These are phyloP conservation scores for Schizaphis graminum DNA, from an alignment of 2,888 invertebrate genomes.

Conservation along the genomic window DNA sequence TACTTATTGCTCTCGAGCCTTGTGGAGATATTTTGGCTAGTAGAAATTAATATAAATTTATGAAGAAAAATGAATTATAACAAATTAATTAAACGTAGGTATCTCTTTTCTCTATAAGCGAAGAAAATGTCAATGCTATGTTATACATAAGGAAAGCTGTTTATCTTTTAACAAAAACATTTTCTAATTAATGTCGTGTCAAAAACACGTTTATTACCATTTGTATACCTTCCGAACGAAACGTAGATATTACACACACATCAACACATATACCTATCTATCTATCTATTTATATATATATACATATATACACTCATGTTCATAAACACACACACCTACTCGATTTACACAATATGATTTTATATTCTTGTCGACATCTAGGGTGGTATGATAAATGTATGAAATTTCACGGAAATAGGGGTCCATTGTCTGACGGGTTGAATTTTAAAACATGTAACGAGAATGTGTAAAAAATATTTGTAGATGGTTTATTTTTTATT, in stretches of 20 bases:
- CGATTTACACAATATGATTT: slow-evolving; percentile 25
- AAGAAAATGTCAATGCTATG: neutral
- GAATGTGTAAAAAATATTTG: neutral
- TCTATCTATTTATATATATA: neutral
- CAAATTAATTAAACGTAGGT: neutral
- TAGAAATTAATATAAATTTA: neutral
- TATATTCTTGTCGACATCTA: slow-evolving; percentile 10
- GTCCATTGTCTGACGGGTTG: neutral
- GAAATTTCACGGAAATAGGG: neutral
- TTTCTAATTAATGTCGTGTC: slow-evolving; percentile 43
- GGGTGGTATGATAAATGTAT: slow-evolving; percentile 16
- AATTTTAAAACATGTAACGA: neutral
- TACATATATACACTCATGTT: neutral
- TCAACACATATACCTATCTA: neutral
- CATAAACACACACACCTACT: neutral
- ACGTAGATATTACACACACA: neutral
- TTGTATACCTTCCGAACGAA: neutral
- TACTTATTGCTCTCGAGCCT: neutral
- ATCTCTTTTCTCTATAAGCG: neutral
- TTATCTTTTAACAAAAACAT: slow-evolving; percentile 44
- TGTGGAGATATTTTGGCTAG: neutral
- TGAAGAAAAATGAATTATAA: neutral
- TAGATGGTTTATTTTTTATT: neutral
- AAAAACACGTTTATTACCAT: slow-evolving; percentile 39
- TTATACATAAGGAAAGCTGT: slow-evolving; percentile 5